Evolutionary conservation across 1,140 invertebrate genomes (phyloP), one percentile per base, ranked within the genome.

Genomic region (Listronotus bonariensis): DNA sequence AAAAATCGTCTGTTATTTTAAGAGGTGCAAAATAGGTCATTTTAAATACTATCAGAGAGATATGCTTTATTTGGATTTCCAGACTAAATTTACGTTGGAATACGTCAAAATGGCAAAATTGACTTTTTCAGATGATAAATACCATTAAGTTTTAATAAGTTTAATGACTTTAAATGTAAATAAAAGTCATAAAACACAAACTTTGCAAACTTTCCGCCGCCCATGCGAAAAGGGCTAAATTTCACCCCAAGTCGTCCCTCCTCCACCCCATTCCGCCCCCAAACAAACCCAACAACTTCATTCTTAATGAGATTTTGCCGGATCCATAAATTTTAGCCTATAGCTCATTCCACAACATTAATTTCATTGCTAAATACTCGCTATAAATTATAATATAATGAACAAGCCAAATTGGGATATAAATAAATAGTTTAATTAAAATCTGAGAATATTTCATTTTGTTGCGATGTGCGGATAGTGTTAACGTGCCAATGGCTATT

Each of bases 281-380:
- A 72, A 72, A 76, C 74, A 75, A 77, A 74, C 75, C 74, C 75
- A 75, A 77, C 75, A 77, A 77, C 75, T 77, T 74, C 76, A 77
- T 78, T 78, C 76, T 77, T 78, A 78, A 78, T 78, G 77, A 78
- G 77, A 77, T 78, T 77, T 77, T 74, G 75, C 75, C 76, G 75
- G 76, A 77, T 78, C 77, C 77, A 78, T 78, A 77, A 78, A 78
- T 78, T 77, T 76, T 74, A 71, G 74, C 72, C 76, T 74, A 78
- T 76, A 75, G 73, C 75, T 77, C 76, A 78, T 77, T 78, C 77
- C 76, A 74, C 67, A 74, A 78, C 77, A 77, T 77, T 78, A 77
- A 78, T 77, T 78, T 76, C 76, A 76, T 76, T 76, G 72, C 76
- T 75, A 77, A 77, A 78, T 75, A 77, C 77, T 72, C 69, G 69